Percentiles rank a stretch among this genome's conserved stretches.
Conservation (phyloP, 2,888 invertebrate genomes). For the Ctena decussata region DNA sequence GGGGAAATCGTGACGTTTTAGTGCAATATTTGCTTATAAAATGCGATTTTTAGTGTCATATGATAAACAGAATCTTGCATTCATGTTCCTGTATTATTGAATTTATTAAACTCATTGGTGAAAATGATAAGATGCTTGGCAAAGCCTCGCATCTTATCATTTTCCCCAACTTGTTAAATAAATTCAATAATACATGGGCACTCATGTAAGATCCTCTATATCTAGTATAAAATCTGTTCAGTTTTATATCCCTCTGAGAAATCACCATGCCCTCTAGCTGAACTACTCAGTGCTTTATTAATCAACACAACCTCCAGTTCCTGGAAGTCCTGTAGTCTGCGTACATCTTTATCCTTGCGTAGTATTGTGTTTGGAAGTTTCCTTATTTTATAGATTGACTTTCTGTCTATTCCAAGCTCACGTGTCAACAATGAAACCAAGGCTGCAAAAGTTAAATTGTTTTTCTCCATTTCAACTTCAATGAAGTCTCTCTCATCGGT, state of each 20-base stretch:
- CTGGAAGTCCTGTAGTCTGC: conserved; percentile 89
- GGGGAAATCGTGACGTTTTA: too few relatives aligned
- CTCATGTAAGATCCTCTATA: too few relatives aligned
- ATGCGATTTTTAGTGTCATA: too few relatives aligned
- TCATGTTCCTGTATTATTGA: too few relatives aligned
- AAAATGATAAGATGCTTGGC: too few relatives aligned
- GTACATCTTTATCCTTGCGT: conserved; percentile 90
- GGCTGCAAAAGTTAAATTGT: conserved; percentile 89
- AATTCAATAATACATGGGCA: too few relatives aligned
- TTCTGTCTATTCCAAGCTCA: conserved; percentile 89
- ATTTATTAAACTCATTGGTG: too few relatives aligned
- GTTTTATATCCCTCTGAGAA: conserved; percentile 60
- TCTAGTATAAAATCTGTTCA: conserved; percentile 80
- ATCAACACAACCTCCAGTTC: conserved; percentile 89
- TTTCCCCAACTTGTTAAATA: too few relatives aligned
- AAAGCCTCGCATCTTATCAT: too few relatives aligned
- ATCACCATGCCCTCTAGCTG: conserved; percentile 73
- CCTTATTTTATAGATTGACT: conserved; percentile 88
- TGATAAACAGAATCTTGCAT: too few relatives aligned
- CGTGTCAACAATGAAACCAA: conserved; percentile 89
- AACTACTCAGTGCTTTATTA: conserved; percentile 77
- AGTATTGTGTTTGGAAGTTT: conserved; percentile 91
- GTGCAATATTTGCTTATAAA: too few relatives aligned
- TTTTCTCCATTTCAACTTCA: conserved; percentile 90
- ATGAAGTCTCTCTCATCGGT: conserved; percentile 90